Percentiles rank a stretch among this genome's conserved stretches.
Evolutionary conservation across 2,113 vertebrate genomes (phyloP).

Genomic region (Heloderma charlesbogerti): DNA sequence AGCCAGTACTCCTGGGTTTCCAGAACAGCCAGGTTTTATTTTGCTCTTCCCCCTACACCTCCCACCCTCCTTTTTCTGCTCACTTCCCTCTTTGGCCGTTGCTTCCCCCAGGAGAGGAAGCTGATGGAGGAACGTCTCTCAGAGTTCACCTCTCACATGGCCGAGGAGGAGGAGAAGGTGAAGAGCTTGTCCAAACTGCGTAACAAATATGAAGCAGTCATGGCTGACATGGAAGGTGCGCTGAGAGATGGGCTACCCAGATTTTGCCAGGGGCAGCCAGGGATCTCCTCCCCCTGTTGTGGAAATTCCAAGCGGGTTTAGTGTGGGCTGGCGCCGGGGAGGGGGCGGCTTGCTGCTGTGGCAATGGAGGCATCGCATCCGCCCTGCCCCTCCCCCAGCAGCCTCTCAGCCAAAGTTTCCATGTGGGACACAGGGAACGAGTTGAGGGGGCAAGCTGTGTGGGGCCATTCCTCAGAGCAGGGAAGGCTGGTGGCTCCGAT

Average conservation of each 20-base stretch:
- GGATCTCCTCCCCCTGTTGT: neutral
- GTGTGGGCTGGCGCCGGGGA: too few relatives aligned
- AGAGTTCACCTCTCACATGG: conserved; percentile 86
- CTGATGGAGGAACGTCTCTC: conserved; percentile 87
- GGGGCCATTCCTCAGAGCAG: too few relatives aligned
- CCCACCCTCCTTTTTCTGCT: neutral
- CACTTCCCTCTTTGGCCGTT: neutral
- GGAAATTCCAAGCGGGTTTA: neutral
- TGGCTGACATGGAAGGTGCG: conserved; percentile 89
- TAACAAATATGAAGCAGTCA: conserved; percentile 89
- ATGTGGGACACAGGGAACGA: too few relatives aligned
- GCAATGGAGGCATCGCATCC: neutral
- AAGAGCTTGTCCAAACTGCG: conserved; percentile 91
- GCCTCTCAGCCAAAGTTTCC: too few relatives aligned
- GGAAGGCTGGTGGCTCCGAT: too few relatives aligned
- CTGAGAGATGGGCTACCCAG: neutral
- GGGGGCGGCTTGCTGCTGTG: neutral
- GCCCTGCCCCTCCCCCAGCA: neutral
- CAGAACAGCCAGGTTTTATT: neutral
- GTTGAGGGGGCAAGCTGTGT: neutral
- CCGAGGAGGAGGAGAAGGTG: conserved; percentile 90
- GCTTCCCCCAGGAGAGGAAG: conserved; percentile 83
- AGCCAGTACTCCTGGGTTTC: neutral
- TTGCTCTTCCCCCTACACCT: neutral
- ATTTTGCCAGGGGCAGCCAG: neutral